These are phyloP conservation scores for Cossypha heuglini DNA, from an alignment of 2,797 vertebrate genomes.

Conservation along the genomic window DNA sequence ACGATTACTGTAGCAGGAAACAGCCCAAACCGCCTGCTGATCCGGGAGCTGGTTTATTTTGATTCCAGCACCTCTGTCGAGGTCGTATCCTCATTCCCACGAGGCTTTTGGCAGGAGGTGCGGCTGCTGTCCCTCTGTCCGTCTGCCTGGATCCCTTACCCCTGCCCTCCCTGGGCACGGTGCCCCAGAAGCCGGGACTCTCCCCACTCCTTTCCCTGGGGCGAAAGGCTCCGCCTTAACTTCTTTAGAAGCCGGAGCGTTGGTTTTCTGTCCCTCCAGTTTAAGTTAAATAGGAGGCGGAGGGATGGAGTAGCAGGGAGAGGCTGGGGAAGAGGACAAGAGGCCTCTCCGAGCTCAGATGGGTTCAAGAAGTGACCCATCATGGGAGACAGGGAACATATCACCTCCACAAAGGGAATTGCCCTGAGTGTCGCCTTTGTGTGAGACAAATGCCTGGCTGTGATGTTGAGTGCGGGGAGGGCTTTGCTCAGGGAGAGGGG, in stretches of 20 bases:
- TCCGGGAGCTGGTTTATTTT: background rate
- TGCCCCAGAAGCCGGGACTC: background rate
- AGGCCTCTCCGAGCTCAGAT: background rate
- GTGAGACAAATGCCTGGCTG: slow-evolving; percentile 42
- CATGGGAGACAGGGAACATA: background rate
- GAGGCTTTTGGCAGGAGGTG: background rate
- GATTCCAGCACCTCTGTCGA: background rate
- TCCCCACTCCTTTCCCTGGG: background rate
- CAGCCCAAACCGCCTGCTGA: background rate
- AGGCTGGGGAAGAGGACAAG: background rate
- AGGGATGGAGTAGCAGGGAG: background rate
- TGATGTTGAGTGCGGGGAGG: background rate
- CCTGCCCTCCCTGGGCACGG: background rate
- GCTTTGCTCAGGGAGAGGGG: background rate
- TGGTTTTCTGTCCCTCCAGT: background rate
- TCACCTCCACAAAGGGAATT: background rate
- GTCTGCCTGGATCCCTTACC: background rate
- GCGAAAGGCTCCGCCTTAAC: background rate
- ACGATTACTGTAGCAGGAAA: background rate
- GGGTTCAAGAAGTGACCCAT: background rate
- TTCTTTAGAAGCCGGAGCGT: background rate
- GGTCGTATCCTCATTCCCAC: background rate
- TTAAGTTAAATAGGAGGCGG: background rate
- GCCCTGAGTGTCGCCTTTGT: slow-evolving; percentile 28
- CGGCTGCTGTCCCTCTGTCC: background rate